Evolutionary conservation across 2,888 invertebrate species (phyloP), one percentile per base, ranked within the genome.

Genomic region (Theretra japonica): DNA sequence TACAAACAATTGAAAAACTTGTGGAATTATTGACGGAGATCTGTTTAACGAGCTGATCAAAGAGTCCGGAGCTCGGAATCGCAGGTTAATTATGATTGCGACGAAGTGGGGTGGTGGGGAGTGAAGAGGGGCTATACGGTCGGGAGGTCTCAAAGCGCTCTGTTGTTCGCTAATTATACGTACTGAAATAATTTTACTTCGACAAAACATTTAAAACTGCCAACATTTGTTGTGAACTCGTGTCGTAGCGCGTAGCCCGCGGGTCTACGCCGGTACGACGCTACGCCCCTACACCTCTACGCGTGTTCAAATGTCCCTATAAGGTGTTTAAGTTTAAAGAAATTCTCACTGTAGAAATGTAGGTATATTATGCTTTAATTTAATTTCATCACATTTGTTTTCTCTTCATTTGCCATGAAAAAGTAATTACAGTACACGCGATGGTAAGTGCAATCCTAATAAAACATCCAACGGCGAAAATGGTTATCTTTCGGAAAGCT

Each of bases 81-180:
- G 53, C 53, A 53, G 53, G 19, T 53, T 53, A 53, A 53, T 53
- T 53, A 53, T n/a, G 19, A 53, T 53, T 53, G 19, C 17, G 17
- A n/a, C 53, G 53, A n/a, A n/a, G 53, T 4, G 4, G 53, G n/a
- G 48, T 2, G 48, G 50, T 17, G 50, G 53, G 19, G 53, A 19
- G 11, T 6, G 28, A 6, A 28, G 28, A 28, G 28, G 11, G 41
- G 3, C 41, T 41, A 41, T 41, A 41, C 41, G 3, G 41, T 41
- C 41, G 15, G 41, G 41, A 41, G 15, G 41, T 41, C 15, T 41
- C 41, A 41, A 41, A 41, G 41, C n/a, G 53, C 53, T 17, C 53
- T n/a, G 53, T 17, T 53, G n/a, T 53, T 53, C n/a, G 53, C 53
- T 53, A 53, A 53, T 53, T 53, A n/a, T n/a, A 53, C 53, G 53